phyloP scores from a whole-genome alignment of 2,113 vertebrate genomes.

The Casuarius casuarius region DNA sequence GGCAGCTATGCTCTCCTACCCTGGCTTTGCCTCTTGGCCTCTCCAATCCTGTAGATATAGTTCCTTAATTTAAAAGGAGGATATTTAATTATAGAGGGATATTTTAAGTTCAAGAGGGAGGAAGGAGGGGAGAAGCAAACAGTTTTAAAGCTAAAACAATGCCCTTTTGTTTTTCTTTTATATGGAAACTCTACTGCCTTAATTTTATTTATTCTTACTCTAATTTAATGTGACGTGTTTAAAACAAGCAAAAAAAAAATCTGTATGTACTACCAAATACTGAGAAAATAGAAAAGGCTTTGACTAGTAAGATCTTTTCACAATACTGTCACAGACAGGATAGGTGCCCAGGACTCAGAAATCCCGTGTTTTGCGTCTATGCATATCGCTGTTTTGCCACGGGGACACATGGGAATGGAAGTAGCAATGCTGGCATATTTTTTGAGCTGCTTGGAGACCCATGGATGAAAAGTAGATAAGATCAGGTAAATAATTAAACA shows the following conservation, averaged over 20 bases:
- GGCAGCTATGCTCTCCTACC: constrained; percentile 51
- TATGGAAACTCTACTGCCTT: constrained; percentile 58
- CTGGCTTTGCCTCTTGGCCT: constrained; percentile 44
- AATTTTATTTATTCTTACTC: background rate
- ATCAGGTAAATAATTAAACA: background rate
- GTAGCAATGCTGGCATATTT: background rate
- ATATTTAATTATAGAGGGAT: constrained; percentile 75
- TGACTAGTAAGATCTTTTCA: background rate
- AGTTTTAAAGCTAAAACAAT: constrained; percentile 57
- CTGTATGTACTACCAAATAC: background rate
- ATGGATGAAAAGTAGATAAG: background rate
- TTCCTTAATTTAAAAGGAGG: constrained; percentile 65
- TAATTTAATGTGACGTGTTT: constrained; percentile 10
- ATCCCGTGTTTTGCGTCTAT: background rate
- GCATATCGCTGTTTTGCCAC: background rate
- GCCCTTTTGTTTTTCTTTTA: constrained; percentile 51
- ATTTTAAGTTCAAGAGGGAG: constrained; percentile 66
- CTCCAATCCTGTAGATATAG: constrained; percentile 45
- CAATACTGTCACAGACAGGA: background rate
- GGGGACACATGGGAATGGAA: background rate
- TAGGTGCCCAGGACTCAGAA: background rate
- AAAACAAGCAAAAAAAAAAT: background rate
- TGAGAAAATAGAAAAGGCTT: background rate
- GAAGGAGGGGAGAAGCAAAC: constrained; percentile 59
- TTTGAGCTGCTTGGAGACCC: background rate